Evolutionary conservation across 2,888 invertebrate genomes (phyloP), one percentile per base, ranked within the genome.

Genomic region (Achlya flavicornis): DNA sequence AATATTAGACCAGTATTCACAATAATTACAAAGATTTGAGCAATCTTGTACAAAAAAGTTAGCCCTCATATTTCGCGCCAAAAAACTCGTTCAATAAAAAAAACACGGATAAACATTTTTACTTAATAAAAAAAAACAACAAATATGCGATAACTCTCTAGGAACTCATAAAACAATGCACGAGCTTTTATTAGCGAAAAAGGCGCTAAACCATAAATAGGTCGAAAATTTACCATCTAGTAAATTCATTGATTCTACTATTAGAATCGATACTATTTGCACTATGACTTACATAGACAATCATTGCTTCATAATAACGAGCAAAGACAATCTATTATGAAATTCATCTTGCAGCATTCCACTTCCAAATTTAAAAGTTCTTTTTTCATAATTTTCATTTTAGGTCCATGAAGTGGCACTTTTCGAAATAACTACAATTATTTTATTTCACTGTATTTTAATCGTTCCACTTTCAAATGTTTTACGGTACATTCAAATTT

Each of bases 21-120:
- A 81, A 75, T 81, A 76, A 80, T 82, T 81, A 83, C 78, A 79
- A 79, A 79, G 79, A 80, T 81, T 87, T 88, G 87, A 87, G 87
- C 87, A 87, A 84, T 78, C 80, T 81, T 77, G 41, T 16, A 76
- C 67, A 74, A 67, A 76, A 66, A 63, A 66, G 63, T 63, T 67
- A 67, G 64, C 43, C 62, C 64, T 67, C 4, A 19, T 19, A 53
- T 53, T 53, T 53, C 7, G 53, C 53, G 53, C 53, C 19, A 16
- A 48, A 19, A 53, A 59, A 61, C 57, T 61, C 58, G 58, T 57
- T 32, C 53, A 11, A 41, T 10, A n/a, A 53, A 53, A n/a, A 53
- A 53, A 19, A 53, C 16, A 53, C 53, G 19, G 10, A 53, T 53
- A 53, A 53, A 53, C 46, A 53, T n/a, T 53, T 19, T 48, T 8